Percentiles rank a stretch among this genome's conserved stretches.
phyloP scores from a whole-genome alignment of 2,888 invertebrate species.

The Melipona beecheii region DNA sequence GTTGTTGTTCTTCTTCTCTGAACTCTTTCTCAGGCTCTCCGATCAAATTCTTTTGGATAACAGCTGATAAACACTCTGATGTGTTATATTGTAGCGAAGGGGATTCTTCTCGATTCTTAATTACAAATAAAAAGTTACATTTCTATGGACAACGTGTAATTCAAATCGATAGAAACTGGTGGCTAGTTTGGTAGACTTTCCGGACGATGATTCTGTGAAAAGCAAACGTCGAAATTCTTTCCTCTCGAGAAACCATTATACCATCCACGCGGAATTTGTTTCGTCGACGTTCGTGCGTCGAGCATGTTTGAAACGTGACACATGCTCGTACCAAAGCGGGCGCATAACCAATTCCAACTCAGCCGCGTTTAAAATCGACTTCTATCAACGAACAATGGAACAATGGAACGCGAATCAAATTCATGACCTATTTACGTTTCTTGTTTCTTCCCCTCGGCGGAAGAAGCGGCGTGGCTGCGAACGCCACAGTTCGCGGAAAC shows the following conservation, averaged over 20 bases:
- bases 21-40: too few species aligned
- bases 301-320: conserved; percentile 20
- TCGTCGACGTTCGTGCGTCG: conserved; percentile 6
- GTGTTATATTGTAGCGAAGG: too few species aligned
- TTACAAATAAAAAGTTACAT: too few species aligned
- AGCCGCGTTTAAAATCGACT: background rate
- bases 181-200: background rate
- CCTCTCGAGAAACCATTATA: background rate
- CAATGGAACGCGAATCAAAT: conserved; percentile 9
- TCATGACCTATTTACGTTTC: conserved; percentile 16
- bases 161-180: too few species aligned
- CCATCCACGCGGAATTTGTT: conserved; percentile 10
- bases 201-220: background rate
- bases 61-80: too few species aligned
- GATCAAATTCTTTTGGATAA: too few species aligned
- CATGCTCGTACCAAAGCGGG: background rate
- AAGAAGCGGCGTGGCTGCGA: background rate
- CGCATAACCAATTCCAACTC: conserved; percentile 26
- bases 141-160: too few species aligned
- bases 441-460: background rate
- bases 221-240: background rate
- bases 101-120: too few species aligned
- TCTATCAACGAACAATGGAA: conserved; percentile 4
- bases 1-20: too few species aligned
- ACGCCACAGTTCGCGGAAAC: conserved; percentile 10